phyloP scores from a whole-genome alignment of 2,888 invertebrate species.

The Troides aeacus region DNA sequence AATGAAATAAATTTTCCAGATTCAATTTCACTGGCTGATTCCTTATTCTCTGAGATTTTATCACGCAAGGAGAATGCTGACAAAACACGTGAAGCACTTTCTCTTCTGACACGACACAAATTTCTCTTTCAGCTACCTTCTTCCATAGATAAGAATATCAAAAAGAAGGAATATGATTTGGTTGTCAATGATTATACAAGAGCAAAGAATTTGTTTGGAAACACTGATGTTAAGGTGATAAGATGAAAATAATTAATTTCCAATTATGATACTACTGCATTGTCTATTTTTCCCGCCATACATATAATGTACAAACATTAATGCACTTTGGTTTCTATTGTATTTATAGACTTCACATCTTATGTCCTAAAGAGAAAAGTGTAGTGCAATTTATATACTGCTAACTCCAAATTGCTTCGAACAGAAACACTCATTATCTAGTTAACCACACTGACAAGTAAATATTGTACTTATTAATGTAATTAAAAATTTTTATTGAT shows the following conservation, averaged over 20 bases:
- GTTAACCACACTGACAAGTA: no score
- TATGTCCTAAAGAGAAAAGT: no score
- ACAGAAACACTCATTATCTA: no score
- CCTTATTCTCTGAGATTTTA: slow-evolving; percentile 95
- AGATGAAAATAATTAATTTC: no score
- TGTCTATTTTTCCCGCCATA: no score
- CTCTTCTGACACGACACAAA: slow-evolving; percentile 94
- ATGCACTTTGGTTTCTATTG: no score
- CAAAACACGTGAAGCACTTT: slow-evolving; percentile 95
- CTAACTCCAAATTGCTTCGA: no score
- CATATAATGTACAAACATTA: no score
- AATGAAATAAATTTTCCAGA: slow-evolving; percentile 71
- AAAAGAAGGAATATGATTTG: slow-evolving; percentile 96
- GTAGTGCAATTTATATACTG: no score
- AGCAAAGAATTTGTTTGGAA: slow-evolving; percentile 96
- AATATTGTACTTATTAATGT: not conserved
- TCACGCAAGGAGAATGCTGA: slow-evolving; percentile 96
- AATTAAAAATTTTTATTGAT: not conserved
- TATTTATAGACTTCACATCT: no score
- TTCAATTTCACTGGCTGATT: slow-evolving; percentile 94
- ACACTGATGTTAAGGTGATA: slow-evolving; percentile 90
- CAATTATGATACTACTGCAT: no score
- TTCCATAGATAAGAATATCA: slow-evolving; percentile 95
- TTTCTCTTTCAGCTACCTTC: slow-evolving; percentile 98
- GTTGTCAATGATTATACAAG: slow-evolving; percentile 98